Conservation (phyloP, 2,888 invertebrate genomes). For the Callyntrura guangdongensis region DNA sequence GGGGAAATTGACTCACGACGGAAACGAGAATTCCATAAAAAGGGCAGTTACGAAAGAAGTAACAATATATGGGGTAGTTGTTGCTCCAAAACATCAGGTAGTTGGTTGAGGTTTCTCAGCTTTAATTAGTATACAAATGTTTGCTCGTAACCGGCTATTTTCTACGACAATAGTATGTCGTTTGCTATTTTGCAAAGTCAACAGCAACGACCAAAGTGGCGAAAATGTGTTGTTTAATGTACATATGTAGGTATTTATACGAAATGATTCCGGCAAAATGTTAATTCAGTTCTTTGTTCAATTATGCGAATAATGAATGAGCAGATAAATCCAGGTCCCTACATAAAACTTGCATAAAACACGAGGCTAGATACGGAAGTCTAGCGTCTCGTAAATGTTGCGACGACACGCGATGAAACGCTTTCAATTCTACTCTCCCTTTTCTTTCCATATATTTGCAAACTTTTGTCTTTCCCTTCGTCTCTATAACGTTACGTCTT, state of each 20-base stretch:
- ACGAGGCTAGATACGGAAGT: neutral
- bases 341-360: neutral
- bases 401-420: conserved; percentile 42
- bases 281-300: conserved; percentile 37
- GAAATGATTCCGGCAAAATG: conserved; percentile 22
- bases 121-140: no score
- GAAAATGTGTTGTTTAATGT: no score
- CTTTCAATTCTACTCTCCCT: conserved; percentile 44
- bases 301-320: conserved; percentile 25
- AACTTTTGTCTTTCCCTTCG: neutral
- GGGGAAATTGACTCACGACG: no score
- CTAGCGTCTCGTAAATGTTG: conserved; percentile 21
- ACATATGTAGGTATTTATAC: neutral
- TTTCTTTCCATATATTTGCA: neutral
- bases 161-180: no score
- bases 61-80: no score
- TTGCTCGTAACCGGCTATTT: no score
- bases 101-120: no score
- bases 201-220: no score
- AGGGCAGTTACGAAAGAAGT: no score
- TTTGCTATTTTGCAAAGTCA: no score
- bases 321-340: neutral
- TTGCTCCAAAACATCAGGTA: no score
- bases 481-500: neutral
- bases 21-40: no score